These are phyloP conservation scores for Eumerus sabulonum DNA, from an alignment of 2,888 invertebrate genomes.

Conservation along the genomic window DNA sequence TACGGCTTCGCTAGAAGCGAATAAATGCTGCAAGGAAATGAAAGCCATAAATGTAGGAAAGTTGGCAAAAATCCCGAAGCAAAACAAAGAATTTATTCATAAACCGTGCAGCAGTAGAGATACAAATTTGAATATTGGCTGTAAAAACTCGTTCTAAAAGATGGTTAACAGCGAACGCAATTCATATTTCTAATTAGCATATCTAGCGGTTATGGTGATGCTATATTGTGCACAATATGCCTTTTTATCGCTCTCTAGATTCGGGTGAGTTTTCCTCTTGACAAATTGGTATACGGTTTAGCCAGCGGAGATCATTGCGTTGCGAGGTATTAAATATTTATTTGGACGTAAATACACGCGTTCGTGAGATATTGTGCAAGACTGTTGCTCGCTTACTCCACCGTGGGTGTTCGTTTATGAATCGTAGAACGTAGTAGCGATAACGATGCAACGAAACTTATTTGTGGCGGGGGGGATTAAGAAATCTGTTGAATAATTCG, in stretches of 20 bases:
- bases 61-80: slow-evolving; percentile 23
- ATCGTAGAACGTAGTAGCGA: no score
- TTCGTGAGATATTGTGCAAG: no score
- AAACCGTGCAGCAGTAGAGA: neutral
- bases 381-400: no score
- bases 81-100: slow-evolving; percentile 15
- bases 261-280: slow-evolving; percentile 18
- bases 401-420: no score
- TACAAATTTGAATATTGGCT: slow-evolving; percentile 16
- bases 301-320: neutral
- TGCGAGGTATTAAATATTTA: no score
- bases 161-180: slow-evolving; percentile 17
- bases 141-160: slow-evolving; percentile 21
- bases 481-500: no score
- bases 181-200: slow-evolving; percentile 29
- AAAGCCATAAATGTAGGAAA: slow-evolving; percentile 34
- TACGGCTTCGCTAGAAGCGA: neutral
- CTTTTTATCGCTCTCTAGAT: neutral
- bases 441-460: no score
- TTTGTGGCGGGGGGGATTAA: no score
- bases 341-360: no score
- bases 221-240: slow-evolving; percentile 3
- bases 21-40: no score
- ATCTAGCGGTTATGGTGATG: slow-evolving; percentile 18
- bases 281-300: slow-evolving; percentile 44